Evolutionary conservation across 2,113 vertebrate genomes (phyloP).

Genomic region (Macrotus californicus): DNA sequence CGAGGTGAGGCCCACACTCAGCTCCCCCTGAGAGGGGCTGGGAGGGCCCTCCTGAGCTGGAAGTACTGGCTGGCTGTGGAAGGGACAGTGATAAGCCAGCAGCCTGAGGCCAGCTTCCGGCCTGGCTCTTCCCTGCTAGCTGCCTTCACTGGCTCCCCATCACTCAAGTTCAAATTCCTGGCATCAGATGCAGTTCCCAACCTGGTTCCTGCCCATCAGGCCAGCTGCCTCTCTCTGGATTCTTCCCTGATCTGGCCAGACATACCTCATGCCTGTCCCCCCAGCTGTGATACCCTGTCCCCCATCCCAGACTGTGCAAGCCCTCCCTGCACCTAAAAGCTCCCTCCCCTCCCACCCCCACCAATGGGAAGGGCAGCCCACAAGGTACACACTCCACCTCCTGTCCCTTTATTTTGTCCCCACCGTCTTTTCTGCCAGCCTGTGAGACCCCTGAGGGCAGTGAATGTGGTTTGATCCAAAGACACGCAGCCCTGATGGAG

Average conservation of each 20-base stretch:
- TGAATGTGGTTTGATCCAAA: not conserved
- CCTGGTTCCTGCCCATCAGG: not conserved
- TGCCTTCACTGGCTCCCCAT: not conserved
- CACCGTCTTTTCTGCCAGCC: not conserved
- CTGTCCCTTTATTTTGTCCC: not conserved
- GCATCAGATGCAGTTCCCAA: not conserved
- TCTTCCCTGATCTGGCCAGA: not conserved
- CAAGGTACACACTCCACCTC: not conserved
- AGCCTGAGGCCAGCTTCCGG: constrained; percentile 12
- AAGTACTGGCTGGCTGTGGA: not conserved
- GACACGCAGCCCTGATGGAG: rapidly evolving
- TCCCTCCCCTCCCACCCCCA: not conserved
- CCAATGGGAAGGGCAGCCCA: not conserved
- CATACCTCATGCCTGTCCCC: not conserved
- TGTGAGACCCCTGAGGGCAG: not conserved
- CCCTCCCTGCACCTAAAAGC: not conserved
- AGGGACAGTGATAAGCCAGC: not conserved
- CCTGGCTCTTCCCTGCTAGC: not conserved
- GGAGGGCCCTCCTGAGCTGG: not conserved
- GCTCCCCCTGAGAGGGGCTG: constrained; percentile 21
- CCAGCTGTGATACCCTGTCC: not conserved
- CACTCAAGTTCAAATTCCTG: constrained; percentile 6
- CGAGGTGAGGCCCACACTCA: constrained; percentile 53
- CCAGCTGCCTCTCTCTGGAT: not conserved
- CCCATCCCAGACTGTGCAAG: not conserved